Evolutionary conservation across 2,888 invertebrate species (phyloP), one percentile per base, ranked within the genome.

Genomic region (Pachliopta kotzebuea): DNA sequence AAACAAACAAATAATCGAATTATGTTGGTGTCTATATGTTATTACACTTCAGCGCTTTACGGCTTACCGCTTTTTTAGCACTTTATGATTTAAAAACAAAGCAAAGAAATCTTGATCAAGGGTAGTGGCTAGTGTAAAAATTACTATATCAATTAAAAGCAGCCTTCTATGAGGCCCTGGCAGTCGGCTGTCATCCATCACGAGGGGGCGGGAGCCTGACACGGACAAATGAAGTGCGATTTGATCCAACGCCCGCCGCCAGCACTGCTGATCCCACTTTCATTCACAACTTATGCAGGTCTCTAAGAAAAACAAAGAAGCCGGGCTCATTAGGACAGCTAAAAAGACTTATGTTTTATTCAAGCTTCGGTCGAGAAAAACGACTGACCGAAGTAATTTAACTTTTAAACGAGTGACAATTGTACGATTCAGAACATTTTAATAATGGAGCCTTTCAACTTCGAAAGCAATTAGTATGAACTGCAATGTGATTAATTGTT

Each of bases 151-250:
- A 88, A 90, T 90, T 89, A 89, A 88, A 88, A 84, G 81, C 76
- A 74, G 80, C 80, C 77, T 74, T 74, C 74, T 76, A 71, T 71
- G 68, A 72, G 76, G 74, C 72, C 72, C 70, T 73, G 75, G 76
- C 78, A 72, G 75, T 72, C 69, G 74, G 75, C 76, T 77, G 80
- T 76, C 86, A 89, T 90, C 87, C 81, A 89, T 90, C 88, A 90
- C 80, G 71, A 72, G 70, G 75, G 78, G 71, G 68, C 68, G 78
- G 76, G 75, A 77, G 69, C 72, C 76, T 87, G 90, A 90, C 90
- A 78, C 79, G 83, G 86, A 91, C 89, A 90, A 90, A 91, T 90
- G 88, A 88, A 90, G 84, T 88, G 84, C 86, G 86, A 90, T 90
- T 87, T 87, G 86, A 90, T 88, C 86, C 83, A 74, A 78, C 85